These are phyloP conservation scores for Liposcelis brunnea DNA, from an alignment of 2,888 invertebrate species.

Conservation along the genomic window DNA sequence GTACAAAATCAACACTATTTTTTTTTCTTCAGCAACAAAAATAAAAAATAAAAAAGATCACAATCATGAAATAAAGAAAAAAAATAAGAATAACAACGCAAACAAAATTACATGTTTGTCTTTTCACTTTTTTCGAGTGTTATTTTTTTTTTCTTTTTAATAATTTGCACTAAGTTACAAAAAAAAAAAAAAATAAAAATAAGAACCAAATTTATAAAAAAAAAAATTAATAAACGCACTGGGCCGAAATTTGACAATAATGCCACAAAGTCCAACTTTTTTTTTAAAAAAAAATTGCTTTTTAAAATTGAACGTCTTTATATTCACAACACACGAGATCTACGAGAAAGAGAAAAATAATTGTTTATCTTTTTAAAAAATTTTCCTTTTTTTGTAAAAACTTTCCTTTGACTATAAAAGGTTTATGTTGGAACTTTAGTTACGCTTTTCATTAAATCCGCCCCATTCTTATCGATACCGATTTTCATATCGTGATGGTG, in stretches of 20 bases:
- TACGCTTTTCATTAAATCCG: slow-evolving; percentile 49
- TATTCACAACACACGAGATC: no score
- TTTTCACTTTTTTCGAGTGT: no score
- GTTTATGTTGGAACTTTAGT: slow-evolving; percentile 19
- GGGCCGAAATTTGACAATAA: no score
- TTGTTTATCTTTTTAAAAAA: no score
- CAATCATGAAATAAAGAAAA: slow-evolving; percentile 3
- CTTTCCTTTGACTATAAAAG: neutral
- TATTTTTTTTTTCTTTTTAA: no score
- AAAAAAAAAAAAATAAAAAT: slow-evolving; percentile 12
- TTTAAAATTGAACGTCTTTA: no score
- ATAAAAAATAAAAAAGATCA: slow-evolving; percentile 5
- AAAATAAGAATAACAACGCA: slow-evolving; percentile 10
- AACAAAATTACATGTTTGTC: slow-evolving; percentile 7
- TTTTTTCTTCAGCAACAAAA: neutral
- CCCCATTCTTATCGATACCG: slow-evolving; percentile 26
- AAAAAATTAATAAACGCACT: slow-evolving; percentile 10
- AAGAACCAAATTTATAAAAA: slow-evolving; percentile 13
- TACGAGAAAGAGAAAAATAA: no score
- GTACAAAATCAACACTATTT: slow-evolving; percentile 8
- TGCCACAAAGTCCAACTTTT: no score
- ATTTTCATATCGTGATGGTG: slow-evolving; percentile 57
- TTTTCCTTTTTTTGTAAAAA: no score
- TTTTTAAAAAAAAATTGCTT: slow-evolving; percentile 6
- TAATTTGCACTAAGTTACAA: slow-evolving; percentile 6